A percentile compares a stretch with the other conserved stretches of the same genome.
These are phyloP conservation scores for Phyllotreta cruciferae DNA, from an alignment of 2,888 invertebrate species.

Conservation along the genomic window DNA sequence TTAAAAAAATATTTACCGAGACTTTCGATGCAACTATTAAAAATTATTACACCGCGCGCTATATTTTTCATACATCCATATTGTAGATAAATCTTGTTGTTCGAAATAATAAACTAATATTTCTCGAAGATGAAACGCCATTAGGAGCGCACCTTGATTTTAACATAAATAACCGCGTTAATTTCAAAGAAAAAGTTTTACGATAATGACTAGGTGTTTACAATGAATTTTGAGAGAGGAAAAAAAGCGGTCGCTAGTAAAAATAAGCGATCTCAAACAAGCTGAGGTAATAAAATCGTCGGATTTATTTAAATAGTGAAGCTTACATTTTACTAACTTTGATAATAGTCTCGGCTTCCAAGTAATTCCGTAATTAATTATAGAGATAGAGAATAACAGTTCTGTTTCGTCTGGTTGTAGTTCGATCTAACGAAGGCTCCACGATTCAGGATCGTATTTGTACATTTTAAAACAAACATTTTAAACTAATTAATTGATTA, in stretches of 20 bases:
- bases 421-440: constrained; percentile 23
- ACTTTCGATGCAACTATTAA: too few relatives aligned
- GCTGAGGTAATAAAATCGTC: constrained; percentile 44
- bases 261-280: constrained; percentile 43
- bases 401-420: constrained; percentile 40
- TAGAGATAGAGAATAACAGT: constrained; percentile 53
- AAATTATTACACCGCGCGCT: too few relatives aligned
- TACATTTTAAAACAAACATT: not conserved
- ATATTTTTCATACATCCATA: not conserved
- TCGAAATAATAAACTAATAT: constrained; percentile 27
- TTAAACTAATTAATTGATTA: too few relatives aligned
- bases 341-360: constrained; percentile 55
- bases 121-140: constrained; percentile 19
- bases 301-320: constrained; percentile 49
- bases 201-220: constrained; percentile 44
- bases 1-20: too few relatives aligned
- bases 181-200: constrained; percentile 38
- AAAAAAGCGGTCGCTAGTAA: constrained; percentile 37
- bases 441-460: constrained; percentile 21
- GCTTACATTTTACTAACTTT: constrained; percentile 48
- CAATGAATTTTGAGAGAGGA: constrained; percentile 42
- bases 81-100: constrained; percentile 17
- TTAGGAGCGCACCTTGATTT: constrained; percentile 22
- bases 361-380: constrained; percentile 58
- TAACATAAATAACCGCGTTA: constrained; percentile 34